phyloP scores from a whole-genome alignment of 2,888 invertebrate species.

The Acleris emargana region DNA sequence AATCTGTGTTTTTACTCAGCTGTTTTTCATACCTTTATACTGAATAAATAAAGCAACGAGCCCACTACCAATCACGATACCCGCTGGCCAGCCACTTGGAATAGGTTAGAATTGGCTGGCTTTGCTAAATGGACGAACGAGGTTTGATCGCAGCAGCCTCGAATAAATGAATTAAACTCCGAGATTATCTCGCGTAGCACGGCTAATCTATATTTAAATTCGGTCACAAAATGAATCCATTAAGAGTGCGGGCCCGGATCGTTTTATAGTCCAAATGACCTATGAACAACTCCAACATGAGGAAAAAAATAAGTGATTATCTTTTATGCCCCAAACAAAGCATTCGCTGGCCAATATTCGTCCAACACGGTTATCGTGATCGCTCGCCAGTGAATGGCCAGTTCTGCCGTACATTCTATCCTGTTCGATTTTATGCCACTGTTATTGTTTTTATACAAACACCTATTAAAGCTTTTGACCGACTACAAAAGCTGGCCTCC shows the following conservation, averaged over 20 bases:
- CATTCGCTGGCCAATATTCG: slow-evolving; percentile 27
- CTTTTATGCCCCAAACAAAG: slow-evolving; percentile 29
- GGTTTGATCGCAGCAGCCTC: slow-evolving; percentile 1
- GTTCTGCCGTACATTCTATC: slow-evolving; percentile 31
- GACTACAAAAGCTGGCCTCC: slow-evolving; percentile 38
- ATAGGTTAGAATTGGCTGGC: slow-evolving; percentile 6
- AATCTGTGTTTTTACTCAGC: not conserved
- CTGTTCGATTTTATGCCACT: slow-evolving; percentile 39
- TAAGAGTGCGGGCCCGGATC: not conserved
- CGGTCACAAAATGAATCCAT: slow-evolving; percentile 11
- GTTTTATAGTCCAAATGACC: slow-evolving; percentile 14
- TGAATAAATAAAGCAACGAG: slow-evolving; percentile 7
- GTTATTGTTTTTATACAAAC: slow-evolving; percentile 40
- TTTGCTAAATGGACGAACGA: not conserved
- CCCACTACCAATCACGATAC: slow-evolving; percentile 6
- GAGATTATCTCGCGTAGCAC: slow-evolving; percentile 1
- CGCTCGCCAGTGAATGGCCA: slow-evolving; percentile 36
- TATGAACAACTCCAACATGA: slow-evolving; percentile 1
- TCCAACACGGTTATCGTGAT: slow-evolving; percentile 31
- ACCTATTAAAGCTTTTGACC: slow-evolving; percentile 38
- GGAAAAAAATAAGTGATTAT: slow-evolving; percentile 28
- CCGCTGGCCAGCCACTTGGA: slow-evolving; percentile 7
- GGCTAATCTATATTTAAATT: slow-evolving; percentile 10
- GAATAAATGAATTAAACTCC: not conserved
- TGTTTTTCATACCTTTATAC: slow-evolving; percentile 2